Base-by-base conservation (phyloP, 2,113 vertebrate genomes). In the Neofelis nebulosa region DNA sequence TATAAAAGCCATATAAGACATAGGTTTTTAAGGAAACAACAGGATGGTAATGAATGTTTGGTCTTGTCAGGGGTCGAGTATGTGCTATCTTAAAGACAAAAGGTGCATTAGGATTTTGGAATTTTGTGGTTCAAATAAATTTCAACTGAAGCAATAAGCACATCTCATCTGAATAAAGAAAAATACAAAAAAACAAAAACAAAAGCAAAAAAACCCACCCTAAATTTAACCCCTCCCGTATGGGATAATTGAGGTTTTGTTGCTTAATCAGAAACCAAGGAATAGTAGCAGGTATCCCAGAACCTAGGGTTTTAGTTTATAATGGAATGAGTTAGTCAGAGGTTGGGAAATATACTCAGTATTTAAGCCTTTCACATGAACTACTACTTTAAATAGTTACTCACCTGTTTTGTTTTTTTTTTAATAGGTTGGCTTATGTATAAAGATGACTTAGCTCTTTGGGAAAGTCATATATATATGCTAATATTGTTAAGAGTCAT, bases 371-470 rank as follows among this genome's bases (percentile, higher is more conserved):
- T 89, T 94, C 16, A 68, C 18, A 57, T 33, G 82, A 94, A 29
- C 74, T 45, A 41, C 71, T 95, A 55, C 45, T 92, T n/a, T 83
- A 80, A 68, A 81, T 92, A 82, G 11, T 95, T 74, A 90, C 74
- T 45, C 83, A 91, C 31, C 55, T 71, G 48, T 78, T 93, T 89
- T 88, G 73, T 89, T 41, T 82, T 82, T 87, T 91, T 90, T 93
- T 33, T 65, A 71, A 79, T 79, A 87, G 18, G 5, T 92, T 94
- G 25, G 52, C 16, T 81, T 19, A 63, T 95, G 1, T 82, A 36
- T 89, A 91, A 95, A 96, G 63, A 96, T 95, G 90, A 89, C 79
- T 97, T 74, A 76, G 78, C 33, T 83, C n/a, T 93, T 98, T 80
- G 74, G 48, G 45, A 86, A 92, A 93, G 33, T 50, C 33, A 50